Conservation (phyloP, 2,113 vertebrate species). For the Xenopus laevis region DNA sequence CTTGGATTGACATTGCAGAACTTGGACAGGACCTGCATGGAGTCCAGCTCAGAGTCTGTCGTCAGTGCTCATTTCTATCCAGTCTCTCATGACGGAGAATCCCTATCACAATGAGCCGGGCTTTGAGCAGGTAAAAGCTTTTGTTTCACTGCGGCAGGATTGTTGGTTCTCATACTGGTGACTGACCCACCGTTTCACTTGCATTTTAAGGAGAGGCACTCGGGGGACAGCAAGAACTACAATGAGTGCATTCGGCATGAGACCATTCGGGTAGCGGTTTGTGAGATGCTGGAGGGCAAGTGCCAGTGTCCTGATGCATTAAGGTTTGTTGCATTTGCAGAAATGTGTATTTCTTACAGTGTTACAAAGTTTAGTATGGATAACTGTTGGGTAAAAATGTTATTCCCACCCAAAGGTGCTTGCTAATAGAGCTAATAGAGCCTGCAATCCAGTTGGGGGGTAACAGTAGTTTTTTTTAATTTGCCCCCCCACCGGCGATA, state of each 20-base stretch:
- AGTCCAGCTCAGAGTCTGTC: constrained; percentile 98
- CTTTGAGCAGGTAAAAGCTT: constrained; percentile 85
- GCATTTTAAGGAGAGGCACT: constrained; percentile 84
- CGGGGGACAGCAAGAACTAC: constrained; percentile 97
- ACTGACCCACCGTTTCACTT: too few relatives aligned
- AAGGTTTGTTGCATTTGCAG: constrained; percentile 70
- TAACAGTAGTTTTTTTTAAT: too few relatives aligned
- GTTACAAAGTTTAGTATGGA: too few relatives aligned
- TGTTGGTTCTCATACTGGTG: too few relatives aligned
- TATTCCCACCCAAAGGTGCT: too few relatives aligned
- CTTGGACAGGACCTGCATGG: constrained; percentile 97
- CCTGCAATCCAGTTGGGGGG: too few relatives aligned
- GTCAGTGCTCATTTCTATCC: constrained; percentile 96
- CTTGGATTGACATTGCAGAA: constrained; percentile 63
- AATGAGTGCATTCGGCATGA: constrained; percentile 97
- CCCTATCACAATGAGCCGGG: constrained; percentile 97
- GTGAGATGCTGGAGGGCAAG: constrained; percentile 96
- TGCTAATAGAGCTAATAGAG: too few relatives aligned
- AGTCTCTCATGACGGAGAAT: constrained; percentile 97
- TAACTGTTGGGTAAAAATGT: too few relatives aligned
- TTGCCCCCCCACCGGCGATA: too few relatives aligned
- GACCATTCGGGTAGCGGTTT: constrained; percentile 92
- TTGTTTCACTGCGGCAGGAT: neutral
- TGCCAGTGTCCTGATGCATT: constrained; percentile 89
- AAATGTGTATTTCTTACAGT: too few relatives aligned